Conservation (phyloP, 1,140 invertebrate species). For the Aporrectodea caliginosa region DNA sequence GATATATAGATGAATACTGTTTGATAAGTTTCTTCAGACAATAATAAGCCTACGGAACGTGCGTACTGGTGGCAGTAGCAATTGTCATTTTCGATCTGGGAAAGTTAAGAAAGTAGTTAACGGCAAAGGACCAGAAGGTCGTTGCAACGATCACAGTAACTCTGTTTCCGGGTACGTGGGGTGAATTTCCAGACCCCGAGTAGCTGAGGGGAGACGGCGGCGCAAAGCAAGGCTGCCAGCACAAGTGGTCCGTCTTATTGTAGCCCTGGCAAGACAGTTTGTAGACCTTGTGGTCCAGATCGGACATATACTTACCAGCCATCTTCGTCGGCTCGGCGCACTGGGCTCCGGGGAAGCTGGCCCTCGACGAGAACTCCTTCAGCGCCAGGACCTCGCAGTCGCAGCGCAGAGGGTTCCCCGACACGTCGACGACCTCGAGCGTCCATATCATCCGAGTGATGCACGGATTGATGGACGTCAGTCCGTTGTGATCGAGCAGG, state of each 20-base stretch:
- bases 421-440: constrained; percentile 12
- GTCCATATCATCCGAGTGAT: constrained; percentile 9
- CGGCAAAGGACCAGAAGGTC: not conserved
- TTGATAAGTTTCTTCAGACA: not conserved
- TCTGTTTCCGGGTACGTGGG: not conserved
- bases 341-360: not conserved
- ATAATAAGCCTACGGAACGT: too few species aligned
- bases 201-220: not conserved
- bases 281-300: not conserved
- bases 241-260: not conserved
- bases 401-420: not conserved
- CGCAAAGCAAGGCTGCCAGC: not conserved
- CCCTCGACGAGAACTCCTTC: not conserved
- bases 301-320: not conserved
- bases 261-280: not conserved
- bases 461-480: constrained; percentile 18
- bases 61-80: too few species aligned
- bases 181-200: not conserved
- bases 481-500: constrained; percentile 27
- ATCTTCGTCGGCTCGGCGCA: not conserved
- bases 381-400: not conserved
- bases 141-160: not conserved
- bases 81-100: too few species aligned
- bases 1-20: not conserved
- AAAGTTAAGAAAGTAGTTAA: not conserved